Conservation (phyloP, 2,797 vertebrate genomes). For the Hyperoplus immaculatus region DNA sequence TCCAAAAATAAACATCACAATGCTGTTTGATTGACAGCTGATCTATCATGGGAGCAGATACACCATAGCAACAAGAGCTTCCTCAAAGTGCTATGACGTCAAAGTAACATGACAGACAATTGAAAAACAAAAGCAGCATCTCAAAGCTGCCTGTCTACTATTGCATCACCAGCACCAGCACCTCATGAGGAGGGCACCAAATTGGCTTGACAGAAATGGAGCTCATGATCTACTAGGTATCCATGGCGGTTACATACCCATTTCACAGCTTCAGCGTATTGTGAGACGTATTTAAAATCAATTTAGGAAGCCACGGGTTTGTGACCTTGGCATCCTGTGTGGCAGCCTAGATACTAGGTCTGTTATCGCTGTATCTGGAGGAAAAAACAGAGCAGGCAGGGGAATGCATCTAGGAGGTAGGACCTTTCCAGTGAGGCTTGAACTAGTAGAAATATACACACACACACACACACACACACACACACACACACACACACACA, state of each 20-base stretch:
- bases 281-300: slow-evolving; percentile 24
- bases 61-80: background rate
- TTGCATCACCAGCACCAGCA: slow-evolving; percentile 14
- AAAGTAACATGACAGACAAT: background rate
- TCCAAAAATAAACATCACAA: background rate
- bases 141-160: background rate
- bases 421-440: background rate
- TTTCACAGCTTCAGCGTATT: background rate
- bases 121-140: slow-evolving; percentile 22
- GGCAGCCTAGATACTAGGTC: background rate
- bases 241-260: slow-evolving; percentile 46
- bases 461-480: slow-evolving; percentile 1
- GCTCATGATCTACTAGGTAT: slow-evolving; percentile 32
- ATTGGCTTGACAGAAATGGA: slow-evolving; percentile 23
- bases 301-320: slow-evolving; percentile 39
- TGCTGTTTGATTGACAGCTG: slow-evolving; percentile 16
- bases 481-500: too few species aligned
- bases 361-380: slow-evolving; percentile 18
- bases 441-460: background rate
- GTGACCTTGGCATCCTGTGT: slow-evolving; percentile 27
- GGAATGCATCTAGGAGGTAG: background rate
- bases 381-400: slow-evolving; percentile 3
- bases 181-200: slow-evolving; percentile 4
- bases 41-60: background rate
- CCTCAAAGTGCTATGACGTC: background rate